These are phyloP conservation scores for Apteryx mantelli DNA, from an alignment of 2,113 vertebrate genomes.

Conservation along the genomic window DNA sequence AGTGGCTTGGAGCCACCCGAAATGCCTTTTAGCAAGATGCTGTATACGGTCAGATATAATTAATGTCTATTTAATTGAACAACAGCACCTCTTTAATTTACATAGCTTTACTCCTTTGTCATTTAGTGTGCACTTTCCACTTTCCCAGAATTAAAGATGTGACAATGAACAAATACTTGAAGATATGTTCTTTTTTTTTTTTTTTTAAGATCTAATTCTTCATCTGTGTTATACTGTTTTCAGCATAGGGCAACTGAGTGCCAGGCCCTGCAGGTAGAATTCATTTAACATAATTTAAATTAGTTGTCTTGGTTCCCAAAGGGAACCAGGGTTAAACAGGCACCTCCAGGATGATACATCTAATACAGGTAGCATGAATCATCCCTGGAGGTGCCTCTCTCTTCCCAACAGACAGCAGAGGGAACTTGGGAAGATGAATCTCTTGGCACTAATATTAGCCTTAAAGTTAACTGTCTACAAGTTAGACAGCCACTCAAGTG, in stretches of 20 bases:
- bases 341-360: not conserved
- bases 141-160: not conserved
- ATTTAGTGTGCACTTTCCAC: not conserved
- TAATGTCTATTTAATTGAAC: conserved; percentile 34
- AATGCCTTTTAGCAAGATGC: conserved; percentile 37
- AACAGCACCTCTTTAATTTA: not conserved
- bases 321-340: not conserved
- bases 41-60: not conserved
- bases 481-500: not conserved
- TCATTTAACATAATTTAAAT: not conserved
- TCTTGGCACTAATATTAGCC: not conserved
- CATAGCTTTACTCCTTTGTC: not conserved
- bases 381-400: not conserved
- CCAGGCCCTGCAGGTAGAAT: not conserved
- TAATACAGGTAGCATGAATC: not conserved
- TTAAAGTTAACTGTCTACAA: not conserved
- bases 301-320: not conserved
- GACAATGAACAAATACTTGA: not conserved
- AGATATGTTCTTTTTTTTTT: not conserved
- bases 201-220: not conserved
- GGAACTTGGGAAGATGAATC: not conserved
- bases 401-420: not conserved
- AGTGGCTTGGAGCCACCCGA: not conserved
- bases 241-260: not conserved
- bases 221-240: not conserved